These are phyloP conservation scores for Trisateles emortualis DNA, from an alignment of 2,888 invertebrate species.

Conservation along the genomic window DNA sequence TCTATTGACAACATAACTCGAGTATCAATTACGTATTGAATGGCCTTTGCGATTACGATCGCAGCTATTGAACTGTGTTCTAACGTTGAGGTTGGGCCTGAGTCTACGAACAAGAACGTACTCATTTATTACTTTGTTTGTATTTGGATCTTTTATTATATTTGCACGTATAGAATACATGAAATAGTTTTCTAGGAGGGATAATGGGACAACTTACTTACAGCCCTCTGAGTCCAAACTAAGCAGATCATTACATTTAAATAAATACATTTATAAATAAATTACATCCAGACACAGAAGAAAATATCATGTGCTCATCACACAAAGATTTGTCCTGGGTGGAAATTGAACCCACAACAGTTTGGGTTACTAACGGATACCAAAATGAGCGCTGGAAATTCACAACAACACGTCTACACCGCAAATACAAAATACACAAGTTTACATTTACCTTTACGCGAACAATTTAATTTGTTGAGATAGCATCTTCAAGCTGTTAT, in stretches of 20 bases:
- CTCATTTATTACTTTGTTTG: slow-evolving; percentile 35
- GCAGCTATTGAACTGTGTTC: slow-evolving; percentile 54
- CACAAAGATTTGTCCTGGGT: no score
- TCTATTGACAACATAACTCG: slow-evolving; percentile 56
- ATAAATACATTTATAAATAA: no score
- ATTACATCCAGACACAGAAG: no score
- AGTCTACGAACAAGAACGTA: slow-evolving; percentile 32
- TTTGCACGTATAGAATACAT: not conserved
- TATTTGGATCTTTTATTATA: slow-evolving; percentile 5
- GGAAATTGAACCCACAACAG: no score
- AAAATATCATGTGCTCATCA: no score
- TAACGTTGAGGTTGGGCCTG: slow-evolving; percentile 39
- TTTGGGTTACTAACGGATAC: no score
- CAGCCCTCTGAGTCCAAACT: no score
- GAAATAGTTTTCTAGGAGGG: no score
- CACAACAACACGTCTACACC: no score
- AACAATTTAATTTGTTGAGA: slow-evolving; percentile 7
- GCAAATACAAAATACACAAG: not conserved
- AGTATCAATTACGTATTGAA: slow-evolving; percentile 59
- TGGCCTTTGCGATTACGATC: slow-evolving; percentile 57
- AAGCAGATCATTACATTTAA: no score
- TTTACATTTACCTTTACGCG: not conserved
- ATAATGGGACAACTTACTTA: no score
- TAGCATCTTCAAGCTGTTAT: slow-evolving; percentile 23
- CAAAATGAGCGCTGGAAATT: no score